Evolutionary conservation across 53 echinoderm and acorn worm genomes (phyloP).

Genomic region (Echinometra lucunter): DNA sequence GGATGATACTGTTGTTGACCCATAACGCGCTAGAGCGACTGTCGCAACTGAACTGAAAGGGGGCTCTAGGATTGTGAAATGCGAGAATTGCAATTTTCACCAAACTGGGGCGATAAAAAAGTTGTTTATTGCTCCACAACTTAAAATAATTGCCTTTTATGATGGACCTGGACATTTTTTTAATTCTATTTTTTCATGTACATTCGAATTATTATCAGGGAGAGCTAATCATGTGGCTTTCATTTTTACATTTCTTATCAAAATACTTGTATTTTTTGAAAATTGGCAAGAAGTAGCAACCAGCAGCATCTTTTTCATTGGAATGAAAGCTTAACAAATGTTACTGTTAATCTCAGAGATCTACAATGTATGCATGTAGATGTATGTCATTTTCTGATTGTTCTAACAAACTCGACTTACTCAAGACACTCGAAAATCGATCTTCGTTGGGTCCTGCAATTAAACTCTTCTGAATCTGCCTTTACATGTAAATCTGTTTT

Average conservation of each 20-base stretch:
- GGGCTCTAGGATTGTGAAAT: no score
- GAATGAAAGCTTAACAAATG: neutral
- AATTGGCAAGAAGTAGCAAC: slow-evolving; percentile 3
- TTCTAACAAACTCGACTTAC: neutral
- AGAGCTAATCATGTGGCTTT: slow-evolving; percentile 65
- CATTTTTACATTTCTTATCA: slow-evolving; percentile 60
- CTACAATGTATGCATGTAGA: neutral
- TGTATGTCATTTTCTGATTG: neutral
- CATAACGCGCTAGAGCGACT: no score
- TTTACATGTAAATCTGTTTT: neutral
- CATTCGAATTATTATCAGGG: slow-evolving; percentile 68
- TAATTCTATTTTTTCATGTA: slow-evolving; percentile 56
- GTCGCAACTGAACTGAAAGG: no score
- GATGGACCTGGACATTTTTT: slow-evolving; percentile 7
- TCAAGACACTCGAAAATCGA: no score
- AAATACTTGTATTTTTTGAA: slow-evolving; percentile 53
- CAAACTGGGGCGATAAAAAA: neutral
- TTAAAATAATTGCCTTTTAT: slow-evolving; percentile 28
- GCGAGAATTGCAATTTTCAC: neutral
- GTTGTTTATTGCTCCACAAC: neutral
- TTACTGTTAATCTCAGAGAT: neutral
- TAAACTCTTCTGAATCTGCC: neutral
- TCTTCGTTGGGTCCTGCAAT: neutral
- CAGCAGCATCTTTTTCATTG: neutral
- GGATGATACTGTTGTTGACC: no score